Evolutionary conservation across 1,140 invertebrate species (phyloP), one percentile per base, ranked within the genome.

Genomic region (Trichonephila clavipes): DNA sequence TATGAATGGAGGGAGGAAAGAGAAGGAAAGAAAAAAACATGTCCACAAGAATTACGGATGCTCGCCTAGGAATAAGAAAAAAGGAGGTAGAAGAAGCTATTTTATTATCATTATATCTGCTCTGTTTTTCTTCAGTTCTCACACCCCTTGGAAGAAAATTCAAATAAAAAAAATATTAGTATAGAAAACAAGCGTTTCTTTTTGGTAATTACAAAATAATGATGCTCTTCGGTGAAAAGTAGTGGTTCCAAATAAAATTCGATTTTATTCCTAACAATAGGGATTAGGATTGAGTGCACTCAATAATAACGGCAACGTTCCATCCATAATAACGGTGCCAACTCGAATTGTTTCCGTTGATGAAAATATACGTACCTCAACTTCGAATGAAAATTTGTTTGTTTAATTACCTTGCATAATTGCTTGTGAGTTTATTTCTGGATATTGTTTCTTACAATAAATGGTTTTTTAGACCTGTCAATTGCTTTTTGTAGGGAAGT

Each of bases 121-220:
- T 69, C 69, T 69, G 44, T 59, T 90, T 81, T 90, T 59, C 85
- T 87, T 69, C 28, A 51, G 21, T 44, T 62, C 44, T 58, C 51
- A 72, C 44, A 88, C 61, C 62, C 62, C 61, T 21, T 59, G 19
- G n/a, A 83, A 83, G 51, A 83, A 83, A 83, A 58, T 62, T 24
- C 19, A 24, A 21, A 77, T 40, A 77, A 44, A 91, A 83, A 72
- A 83, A 82, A 18, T 62, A 14, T 34, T 72, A 62, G 18, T 59
- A 77, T 83, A 90, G 62, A 40, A 91, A 90, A 19, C 2, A 92
- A 87, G 44, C 51, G 40, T 87, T 86, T 28, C 19, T 86, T 72
- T 72, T 34, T 81, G 64, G 64, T 92, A 92, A 92, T 92, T 92
- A 92, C 91, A 87, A 87, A 92, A 92, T 92, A 92, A 92, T 92